A percentile compares a stretch with the other conserved stretches of the same genome.
Conservation (phyloP, 2,888 invertebrate species). For the Alloscopus bannaensis region DNA sequence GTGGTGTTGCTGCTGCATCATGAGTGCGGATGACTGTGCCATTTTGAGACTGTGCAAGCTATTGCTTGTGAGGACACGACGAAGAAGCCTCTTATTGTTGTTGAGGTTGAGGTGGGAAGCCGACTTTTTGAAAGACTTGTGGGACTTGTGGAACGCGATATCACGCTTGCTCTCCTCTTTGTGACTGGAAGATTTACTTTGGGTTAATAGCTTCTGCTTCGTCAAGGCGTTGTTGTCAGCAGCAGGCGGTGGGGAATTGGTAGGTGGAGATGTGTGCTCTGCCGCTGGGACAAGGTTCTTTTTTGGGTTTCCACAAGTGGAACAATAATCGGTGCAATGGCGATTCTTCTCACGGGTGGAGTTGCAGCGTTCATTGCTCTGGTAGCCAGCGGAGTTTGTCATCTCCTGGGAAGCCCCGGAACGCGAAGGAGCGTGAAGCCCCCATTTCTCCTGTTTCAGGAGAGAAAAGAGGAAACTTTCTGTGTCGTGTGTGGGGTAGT, state of each 20-base stretch:
- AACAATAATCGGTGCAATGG: constrained; percentile 28
- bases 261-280: constrained; percentile 9
- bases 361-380: constrained; percentile 10
- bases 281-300: not conserved
- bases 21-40: constrained; percentile 24
- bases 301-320: constrained; percentile 34
- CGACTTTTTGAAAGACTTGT: constrained; percentile 51
- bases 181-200: constrained; percentile 10
- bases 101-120: constrained; percentile 13
- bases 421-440: not conserved
- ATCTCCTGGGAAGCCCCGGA: constrained; percentile 25
- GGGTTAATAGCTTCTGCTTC: too few species aligned
- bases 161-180: constrained; percentile 39
- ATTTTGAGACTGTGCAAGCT: constrained; percentile 23
- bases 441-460: constrained; percentile 56
- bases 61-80: constrained; percentile 10
- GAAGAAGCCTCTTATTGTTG: constrained; percentile 15
- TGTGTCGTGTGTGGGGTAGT: constrained; percentile 52
- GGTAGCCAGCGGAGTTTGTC: not conserved
- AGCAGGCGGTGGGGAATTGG: constrained; percentile 8
- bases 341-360: constrained; percentile 9
- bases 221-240: constrained; percentile 19
- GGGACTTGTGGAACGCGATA: constrained; percentile 60
- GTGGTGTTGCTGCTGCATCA: constrained; percentile 19
- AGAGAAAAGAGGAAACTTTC: constrained; percentile 53